phyloP scores from a whole-genome alignment of 2,113 vertebrate species.

The Petromus typicus region DNA sequence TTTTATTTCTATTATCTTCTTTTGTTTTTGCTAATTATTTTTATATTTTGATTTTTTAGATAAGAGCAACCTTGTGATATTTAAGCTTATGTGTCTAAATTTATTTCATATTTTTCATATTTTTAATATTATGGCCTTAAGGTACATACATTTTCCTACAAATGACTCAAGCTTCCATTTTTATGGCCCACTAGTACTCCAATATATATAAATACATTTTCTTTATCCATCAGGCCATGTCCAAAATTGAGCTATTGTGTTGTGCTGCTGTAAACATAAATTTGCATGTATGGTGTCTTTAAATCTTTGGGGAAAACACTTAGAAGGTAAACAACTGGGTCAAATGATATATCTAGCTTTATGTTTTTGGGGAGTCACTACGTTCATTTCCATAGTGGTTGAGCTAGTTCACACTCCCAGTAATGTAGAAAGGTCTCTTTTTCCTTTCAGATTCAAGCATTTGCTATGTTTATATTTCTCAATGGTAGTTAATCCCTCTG shows the following conservation, averaged over 20 bases:
- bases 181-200: background rate
- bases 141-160: background rate
- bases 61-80: background rate
- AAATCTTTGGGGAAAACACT: background rate
- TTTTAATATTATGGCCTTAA: background rate
- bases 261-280: background rate
- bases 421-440: background rate
- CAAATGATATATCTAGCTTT: background rate
- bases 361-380: background rate
- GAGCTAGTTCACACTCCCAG: background rate
- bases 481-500: background rate
- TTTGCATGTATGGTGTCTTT: background rate
- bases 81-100: background rate
- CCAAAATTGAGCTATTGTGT: background rate
- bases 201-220: background rate
- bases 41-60: background rate
- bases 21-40: background rate
- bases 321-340: background rate
- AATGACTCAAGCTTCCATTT: background rate
- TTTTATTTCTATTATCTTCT: background rate
- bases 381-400: background rate
- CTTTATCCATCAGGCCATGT: background rate
- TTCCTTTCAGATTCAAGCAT: background rate
- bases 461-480: background rate
- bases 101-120: too few relatives aligned